A percentile compares a stretch with the other conserved stretches of the same genome.
Conservation (phyloP, 2,888 invertebrate genomes). For the Lordiphosa andalusiaca region DNA sequence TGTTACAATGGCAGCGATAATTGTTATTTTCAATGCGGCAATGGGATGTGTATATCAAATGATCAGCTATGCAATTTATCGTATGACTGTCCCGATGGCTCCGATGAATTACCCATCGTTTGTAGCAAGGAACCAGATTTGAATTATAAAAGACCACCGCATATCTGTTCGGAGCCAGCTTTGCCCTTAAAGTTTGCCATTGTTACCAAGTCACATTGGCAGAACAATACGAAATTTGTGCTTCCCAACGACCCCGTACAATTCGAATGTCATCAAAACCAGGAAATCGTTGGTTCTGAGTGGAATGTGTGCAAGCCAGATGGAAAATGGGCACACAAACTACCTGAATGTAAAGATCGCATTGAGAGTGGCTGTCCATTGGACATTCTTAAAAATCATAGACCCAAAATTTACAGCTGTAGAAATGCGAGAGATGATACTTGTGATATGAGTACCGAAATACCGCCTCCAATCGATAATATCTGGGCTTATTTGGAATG, state of each 20-base stretch:
- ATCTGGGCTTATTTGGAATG: neutral
- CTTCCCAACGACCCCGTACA: constrained; percentile 17
- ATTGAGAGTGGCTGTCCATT: neutral
- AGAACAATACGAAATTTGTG: neutral
- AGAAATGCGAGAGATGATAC: neutral
- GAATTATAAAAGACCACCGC: neutral
- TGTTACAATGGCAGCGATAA: neutral
- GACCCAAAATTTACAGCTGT: neutral
- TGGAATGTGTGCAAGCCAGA: constrained; percentile 26
- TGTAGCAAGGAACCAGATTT: neutral
- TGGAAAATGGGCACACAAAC: constrained; percentile 2
- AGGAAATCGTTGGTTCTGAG: neutral
- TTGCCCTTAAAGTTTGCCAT: neutral
- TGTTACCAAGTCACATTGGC: neutral
- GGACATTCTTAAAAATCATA: neutral
- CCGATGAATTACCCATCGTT: constrained; percentile 19
- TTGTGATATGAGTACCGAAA: neutral
- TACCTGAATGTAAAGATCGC: neutral
- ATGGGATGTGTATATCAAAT: constrained; percentile 5
- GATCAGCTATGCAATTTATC: constrained; percentile 6
- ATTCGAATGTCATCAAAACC: constrained; percentile 4
- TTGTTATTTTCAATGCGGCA: constrained; percentile 26
- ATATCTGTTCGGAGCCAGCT: constrained; percentile 2
- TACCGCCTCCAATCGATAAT: neutral
- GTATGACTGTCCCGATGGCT: constrained; percentile 26